phyloP scores from a whole-genome alignment of 92 coral and sea anemone genomes.

The Hydrozoanthus gracilis region DNA sequence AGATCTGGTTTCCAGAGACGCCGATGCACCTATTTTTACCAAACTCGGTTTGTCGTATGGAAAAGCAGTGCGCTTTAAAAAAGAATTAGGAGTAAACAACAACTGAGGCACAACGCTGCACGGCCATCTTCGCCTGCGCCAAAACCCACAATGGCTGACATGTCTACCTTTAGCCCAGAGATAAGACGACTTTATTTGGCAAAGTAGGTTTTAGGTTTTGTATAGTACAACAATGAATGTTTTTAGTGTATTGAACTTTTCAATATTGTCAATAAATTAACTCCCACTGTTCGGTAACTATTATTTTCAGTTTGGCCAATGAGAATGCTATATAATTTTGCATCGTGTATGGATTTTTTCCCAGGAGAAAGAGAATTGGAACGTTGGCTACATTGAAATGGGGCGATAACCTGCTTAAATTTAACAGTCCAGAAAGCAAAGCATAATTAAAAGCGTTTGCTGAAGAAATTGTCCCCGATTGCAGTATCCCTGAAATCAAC shows the following conservation, averaged over 20 bases:
- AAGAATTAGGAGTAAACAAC: slow-evolving; percentile 51
- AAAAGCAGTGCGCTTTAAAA: slow-evolving; percentile 55
- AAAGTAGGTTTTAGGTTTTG: slow-evolving; percentile 44
- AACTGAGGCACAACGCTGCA: slow-evolving; percentile 7
- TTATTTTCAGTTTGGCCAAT: not conserved
- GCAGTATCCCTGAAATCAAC: slow-evolving; percentile 49
- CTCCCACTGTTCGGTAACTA: slow-evolving; percentile 11
- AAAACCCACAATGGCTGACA: slow-evolving; percentile 57
- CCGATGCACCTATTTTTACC: slow-evolving; percentile 44
- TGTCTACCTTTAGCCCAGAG: slow-evolving; percentile 58
- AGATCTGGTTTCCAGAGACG: slow-evolving; percentile 45
- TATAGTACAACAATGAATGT: slow-evolving; percentile 38
- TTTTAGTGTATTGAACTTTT: slow-evolving; percentile 38
- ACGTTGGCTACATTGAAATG: slow-evolving; percentile 50
- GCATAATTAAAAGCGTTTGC: slow-evolving; percentile 49
- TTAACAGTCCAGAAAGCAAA: slow-evolving; percentile 56
- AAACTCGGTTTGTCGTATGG: slow-evolving; percentile 54
- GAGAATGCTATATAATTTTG: slow-evolving; percentile 6
- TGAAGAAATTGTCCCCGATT: slow-evolving; percentile 46
- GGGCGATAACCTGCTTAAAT: slow-evolving; percentile 52
- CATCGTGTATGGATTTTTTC: slow-evolving; percentile 30
- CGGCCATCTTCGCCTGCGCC: slow-evolving; percentile 42
- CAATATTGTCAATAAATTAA: slow-evolving; percentile 10
- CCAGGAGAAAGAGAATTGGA: slow-evolving; percentile 56
- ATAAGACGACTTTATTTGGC: slow-evolving; percentile 58